Base-by-base conservation (phyloP, 2,113 vertebrate species). In the Sigmodon hispidus region DNA sequence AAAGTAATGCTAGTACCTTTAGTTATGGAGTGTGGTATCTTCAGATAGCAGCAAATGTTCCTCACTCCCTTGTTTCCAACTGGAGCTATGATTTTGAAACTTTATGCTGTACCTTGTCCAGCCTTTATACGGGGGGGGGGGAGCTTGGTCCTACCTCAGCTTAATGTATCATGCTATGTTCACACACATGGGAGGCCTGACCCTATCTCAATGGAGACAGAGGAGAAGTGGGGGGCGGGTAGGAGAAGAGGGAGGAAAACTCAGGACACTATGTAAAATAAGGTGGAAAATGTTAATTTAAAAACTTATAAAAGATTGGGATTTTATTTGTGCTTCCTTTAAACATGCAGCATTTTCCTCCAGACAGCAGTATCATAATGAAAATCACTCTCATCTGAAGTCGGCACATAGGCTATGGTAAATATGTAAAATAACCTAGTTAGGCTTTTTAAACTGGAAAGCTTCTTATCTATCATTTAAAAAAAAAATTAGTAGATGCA, bases 401-500 rank as follows among this genome's bases (percentile, higher is more conserved):
- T 77, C 40, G 50, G 22, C 22, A 67, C 22, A 48, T 29, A 65
- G 0, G 22, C 5, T 34, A 34, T 63, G 90, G 73, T 31, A 50
- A 93, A 83, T 36, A 31, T 86, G 40, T 61, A 69, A 90, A 91
- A 83, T 94, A 40, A 92, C 61, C 80, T 89, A 26, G 40, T 48
- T 85, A 85, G 43, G 48, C 17, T 45, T 34, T 85, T 65, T 34
- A 45, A 65, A 22, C 83, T 12, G 52, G 34, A n/a, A 63, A 84
- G 19, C 59, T 65, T 65, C 59, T 12, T 21, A 6, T 4, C 45
- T 85, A 45, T 21, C 9, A 45, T 48, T 48, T 84, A 1, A 70
- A 70, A 45, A 88, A 76, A 8, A 48, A 72, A n/a, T n/a, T 21
- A 29, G 45, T 4, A 2, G 84, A 89, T 94, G 26, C 34, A 75